Base-by-base conservation (phyloP, 1,140 invertebrate genomes). In the Andricus grossulariae region DNA sequence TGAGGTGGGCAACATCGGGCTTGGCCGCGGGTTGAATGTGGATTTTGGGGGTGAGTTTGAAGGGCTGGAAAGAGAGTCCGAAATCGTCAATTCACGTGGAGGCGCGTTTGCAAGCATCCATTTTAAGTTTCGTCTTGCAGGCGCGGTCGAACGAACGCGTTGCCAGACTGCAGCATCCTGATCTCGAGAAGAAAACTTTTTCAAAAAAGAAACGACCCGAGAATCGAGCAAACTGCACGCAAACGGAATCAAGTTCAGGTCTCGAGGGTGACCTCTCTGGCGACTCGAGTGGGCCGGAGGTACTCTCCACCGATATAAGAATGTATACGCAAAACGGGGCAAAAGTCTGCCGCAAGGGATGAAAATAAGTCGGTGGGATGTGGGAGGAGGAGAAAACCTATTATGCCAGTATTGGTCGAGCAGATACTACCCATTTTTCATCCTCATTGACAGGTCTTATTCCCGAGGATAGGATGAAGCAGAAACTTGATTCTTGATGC, bases 61-160 rank as follows among this genome's bases (percentile, higher is more conserved):
- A 39, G 25, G 55, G 19, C 2, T 19, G 19, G 19, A 25, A 32
- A 32, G 57, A 25, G 21, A 16, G 60, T 25, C n/a, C 57, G 25
- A 66, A 66, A 66, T 66, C 60, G 60, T 66, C 60, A 66, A 66
- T 66, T 66, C 60, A 66, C 39, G 60, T 66, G 60, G n/a, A 66
- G 60, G 60, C 60, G 39, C 60, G 60, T 13, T 66, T 66, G 13
- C 39, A 16, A 39, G 60, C 32, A 32, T n/a, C 25, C 60, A 66
- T 66, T 66, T 66, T 66, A 66, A 66, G 60, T 66, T 8, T 66
- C 25, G 25, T 39, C 60, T 66, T 39, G 60, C 32, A 66, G 60
- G 32, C 60, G 60, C 39, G 60, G 32, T 66, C 25, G 25, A 32
- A 32, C 16, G 39, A 66, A 66, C 60, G 32, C 25, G 25, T 66